A percentile compares a stretch with the other conserved stretches of the same genome.
phyloP scores from a whole-genome alignment of 2,797 vertebrate species.

The Cephalopachus bancanus region DNA sequence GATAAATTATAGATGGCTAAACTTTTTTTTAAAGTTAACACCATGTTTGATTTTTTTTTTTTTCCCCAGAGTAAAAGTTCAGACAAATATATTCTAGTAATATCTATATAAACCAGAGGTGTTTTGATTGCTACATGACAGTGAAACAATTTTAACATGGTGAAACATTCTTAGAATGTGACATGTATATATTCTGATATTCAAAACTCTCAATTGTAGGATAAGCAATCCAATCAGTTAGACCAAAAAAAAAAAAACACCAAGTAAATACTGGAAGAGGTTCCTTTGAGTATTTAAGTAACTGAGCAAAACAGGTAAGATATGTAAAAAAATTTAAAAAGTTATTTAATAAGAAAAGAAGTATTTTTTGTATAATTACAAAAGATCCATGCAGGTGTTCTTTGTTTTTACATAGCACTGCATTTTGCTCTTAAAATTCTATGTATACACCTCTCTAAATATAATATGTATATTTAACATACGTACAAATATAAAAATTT shows the following conservation, averaged over 20 bases:
- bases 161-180: neutral
- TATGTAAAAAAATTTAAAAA: neutral
- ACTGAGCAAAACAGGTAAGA: neutral
- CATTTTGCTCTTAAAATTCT: neutral
- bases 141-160: neutral
- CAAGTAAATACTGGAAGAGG: constrained; percentile 2
- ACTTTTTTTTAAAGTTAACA: neutral
- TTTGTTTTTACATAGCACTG: neutral
- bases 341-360: neutral
- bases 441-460: neutral
- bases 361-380: neutral
- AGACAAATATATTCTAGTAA: neutral
- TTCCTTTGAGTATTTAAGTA: neutral
- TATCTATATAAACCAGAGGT: neutral
- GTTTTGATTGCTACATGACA: neutral
- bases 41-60: neutral
- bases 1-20: neutral
- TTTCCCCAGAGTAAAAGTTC: neutral
- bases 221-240: neutral
- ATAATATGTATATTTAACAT: neutral
- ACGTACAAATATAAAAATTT: neutral
- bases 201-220: constrained; percentile 16
- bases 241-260: neutral
- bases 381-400: neutral
- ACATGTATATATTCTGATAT: neutral